phyloP scores from a whole-genome alignment of 2,888 invertebrate species.

The Zonitis immaculata region DNA sequence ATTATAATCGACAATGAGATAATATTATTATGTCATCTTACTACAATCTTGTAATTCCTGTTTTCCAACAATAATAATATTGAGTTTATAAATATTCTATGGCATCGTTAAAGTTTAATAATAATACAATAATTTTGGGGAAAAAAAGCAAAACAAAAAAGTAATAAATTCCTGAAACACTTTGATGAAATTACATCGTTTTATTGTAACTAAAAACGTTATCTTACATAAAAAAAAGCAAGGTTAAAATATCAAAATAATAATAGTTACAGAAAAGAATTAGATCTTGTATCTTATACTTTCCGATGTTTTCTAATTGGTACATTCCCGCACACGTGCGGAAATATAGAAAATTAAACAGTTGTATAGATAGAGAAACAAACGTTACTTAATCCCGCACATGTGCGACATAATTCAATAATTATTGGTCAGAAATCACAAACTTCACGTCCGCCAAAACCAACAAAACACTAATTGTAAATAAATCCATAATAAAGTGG shows the following conservation, averaged over 20 bases:
- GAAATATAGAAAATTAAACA: too few relatives aligned
- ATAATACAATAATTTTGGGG: not conserved
- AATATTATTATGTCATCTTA: not conserved
- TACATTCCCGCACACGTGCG: too few relatives aligned
- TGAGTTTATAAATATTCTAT: not conserved
- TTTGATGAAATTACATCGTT: slow-evolving; percentile 1
- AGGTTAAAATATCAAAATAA: not conserved
- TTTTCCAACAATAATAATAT: not conserved
- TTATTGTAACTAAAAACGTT: not conserved
- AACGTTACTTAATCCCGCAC: too few relatives aligned
- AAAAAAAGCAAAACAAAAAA: not conserved
- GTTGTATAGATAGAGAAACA: too few relatives aligned
- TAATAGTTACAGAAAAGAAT: not conserved
- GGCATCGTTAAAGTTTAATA: not conserved
- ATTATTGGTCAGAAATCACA: too few relatives aligned
- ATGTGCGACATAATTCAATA: too few relatives aligned
- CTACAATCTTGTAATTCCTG: not conserved
- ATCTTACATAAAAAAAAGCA: not conserved
- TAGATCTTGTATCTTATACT: too few relatives aligned
- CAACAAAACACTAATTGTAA: not conserved
- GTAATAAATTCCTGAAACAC: not conserved
- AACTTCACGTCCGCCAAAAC: too few relatives aligned
- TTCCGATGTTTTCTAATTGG: too few relatives aligned
- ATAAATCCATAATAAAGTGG: not conserved
- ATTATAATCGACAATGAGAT: too few relatives aligned